Evolutionary conservation across 2,797 vertebrate genomes (phyloP).

Genomic region (Sebastes oblongus): DNA sequence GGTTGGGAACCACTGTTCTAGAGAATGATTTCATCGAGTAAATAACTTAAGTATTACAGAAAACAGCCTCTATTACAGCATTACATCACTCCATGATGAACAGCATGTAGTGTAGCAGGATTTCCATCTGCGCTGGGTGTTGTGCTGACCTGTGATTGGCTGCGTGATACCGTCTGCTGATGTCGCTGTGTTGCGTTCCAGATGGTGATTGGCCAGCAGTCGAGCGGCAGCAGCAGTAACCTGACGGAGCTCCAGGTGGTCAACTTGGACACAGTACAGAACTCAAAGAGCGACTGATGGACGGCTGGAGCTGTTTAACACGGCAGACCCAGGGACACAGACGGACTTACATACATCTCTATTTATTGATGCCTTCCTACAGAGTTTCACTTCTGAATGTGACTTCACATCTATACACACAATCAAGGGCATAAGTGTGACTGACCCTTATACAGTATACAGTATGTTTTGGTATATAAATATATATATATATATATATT

Average conservation of each 20-base stretch:
- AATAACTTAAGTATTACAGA: neutral
- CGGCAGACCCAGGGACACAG: constrained; percentile 42
- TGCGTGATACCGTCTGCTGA: constrained; percentile 19
- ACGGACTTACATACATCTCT: constrained; percentile 81
- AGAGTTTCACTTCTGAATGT: constrained; percentile 80
- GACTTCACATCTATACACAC: constrained; percentile 59
- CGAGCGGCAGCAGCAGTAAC: constrained; percentile 91
- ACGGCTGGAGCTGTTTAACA: constrained; percentile 35
- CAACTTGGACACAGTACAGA: constrained; percentile 91
- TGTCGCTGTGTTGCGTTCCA: constrained; percentile 72
- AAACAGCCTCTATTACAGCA: neutral
- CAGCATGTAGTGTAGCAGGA: constrained; percentile 30
- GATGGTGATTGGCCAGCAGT: constrained; percentile 98
- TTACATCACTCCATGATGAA: neutral
- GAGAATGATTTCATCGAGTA: neutral
- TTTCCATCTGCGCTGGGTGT: constrained; percentile 20
- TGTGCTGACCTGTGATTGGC: constrained; percentile 32
- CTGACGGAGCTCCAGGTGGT: constrained; percentile 97
- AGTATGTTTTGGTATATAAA: constrained; percentile 79
- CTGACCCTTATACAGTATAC: constrained; percentile 61
- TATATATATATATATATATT: constrained; percentile 59
- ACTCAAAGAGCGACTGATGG: constrained; percentile 90
- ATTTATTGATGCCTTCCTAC: constrained; percentile 98
- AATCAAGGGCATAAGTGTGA: constrained; percentile 67
- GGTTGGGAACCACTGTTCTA: no score